phyloP scores from a whole-genome alignment of 2,888 invertebrate species.

The Latrodectus hesperus region DNA sequence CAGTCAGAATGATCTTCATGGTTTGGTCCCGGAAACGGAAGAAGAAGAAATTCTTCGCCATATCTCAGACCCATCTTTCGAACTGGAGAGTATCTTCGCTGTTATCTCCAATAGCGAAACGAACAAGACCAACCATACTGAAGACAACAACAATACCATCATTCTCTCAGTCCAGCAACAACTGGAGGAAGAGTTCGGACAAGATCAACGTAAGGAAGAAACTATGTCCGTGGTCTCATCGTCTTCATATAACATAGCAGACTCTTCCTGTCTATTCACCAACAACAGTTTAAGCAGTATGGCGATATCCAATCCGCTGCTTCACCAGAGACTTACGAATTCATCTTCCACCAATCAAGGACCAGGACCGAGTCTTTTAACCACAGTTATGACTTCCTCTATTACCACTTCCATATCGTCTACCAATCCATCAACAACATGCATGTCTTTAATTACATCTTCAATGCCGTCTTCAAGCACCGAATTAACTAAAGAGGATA shows the following conservation, averaged over 20 bases:
- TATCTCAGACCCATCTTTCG: constrained; percentile 87
- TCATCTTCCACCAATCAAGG: too few relatives aligned
- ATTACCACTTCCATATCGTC: constrained; percentile 18
- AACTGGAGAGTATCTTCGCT: constrained; percentile 81
- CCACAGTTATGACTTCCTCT: constrained; percentile 12
- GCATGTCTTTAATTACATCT: not conserved
- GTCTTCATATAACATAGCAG: constrained; percentile 32
- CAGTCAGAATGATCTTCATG: constrained; percentile 83
- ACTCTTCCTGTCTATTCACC: constrained; percentile 42
- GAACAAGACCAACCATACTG: constrained; percentile 5
- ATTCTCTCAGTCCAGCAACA: constrained; percentile 45
- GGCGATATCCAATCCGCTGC: constrained; percentile 44
- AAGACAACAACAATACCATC: constrained; percentile 28
- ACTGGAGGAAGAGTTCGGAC: constrained; percentile 38
- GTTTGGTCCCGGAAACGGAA: constrained; percentile 81
- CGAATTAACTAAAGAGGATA: constrained; percentile 45
- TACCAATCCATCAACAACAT: constrained; percentile 34
- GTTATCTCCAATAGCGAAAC: constrained; percentile 67
- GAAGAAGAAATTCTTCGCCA: constrained; percentile 88
- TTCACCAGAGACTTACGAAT: constrained; percentile 45
- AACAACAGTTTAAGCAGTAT: constrained; percentile 19
- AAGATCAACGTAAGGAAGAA: not conserved
- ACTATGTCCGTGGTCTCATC: not conserved
- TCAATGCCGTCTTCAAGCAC: constrained; percentile 47
- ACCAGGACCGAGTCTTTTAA: too few relatives aligned